Evolutionary conservation across 1,140 invertebrate genomes (phyloP).

Genomic region (Andricus grossulariae): DNA sequence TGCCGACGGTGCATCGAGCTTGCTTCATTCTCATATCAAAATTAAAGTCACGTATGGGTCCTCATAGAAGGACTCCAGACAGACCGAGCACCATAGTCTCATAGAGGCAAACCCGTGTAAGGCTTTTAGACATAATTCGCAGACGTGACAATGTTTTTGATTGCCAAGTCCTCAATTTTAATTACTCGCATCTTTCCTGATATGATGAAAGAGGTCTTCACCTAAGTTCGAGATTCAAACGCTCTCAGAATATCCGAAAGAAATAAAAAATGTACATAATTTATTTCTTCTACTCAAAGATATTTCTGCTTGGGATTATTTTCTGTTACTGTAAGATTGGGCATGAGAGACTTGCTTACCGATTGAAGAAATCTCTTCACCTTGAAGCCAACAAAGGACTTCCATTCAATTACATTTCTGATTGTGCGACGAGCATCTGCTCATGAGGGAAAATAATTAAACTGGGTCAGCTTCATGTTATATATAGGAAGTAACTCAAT

Average conservation of each 20-base stretch:
- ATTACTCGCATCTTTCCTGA: neutral
- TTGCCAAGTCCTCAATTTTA: constrained; percentile 14
- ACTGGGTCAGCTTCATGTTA: neutral
- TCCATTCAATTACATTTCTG: constrained; percentile 18
- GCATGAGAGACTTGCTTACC: neutral
- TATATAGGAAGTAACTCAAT: neutral
- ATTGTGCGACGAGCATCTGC: constrained; percentile 1
- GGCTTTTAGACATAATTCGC: constrained; percentile 47
- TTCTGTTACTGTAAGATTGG: neutral
- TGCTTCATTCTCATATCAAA: constrained; percentile 54
- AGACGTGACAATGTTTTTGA: constrained; percentile 22
- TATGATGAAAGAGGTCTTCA: neutral
- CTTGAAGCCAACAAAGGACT: constrained; percentile 3
- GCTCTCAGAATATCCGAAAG: too few relatives aligned
- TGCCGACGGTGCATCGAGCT: constrained; percentile 42
- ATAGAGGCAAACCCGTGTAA: constrained; percentile 46
- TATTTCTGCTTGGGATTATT: neutral
- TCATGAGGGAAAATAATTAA: neutral
- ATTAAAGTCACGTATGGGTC: constrained; percentile 62
- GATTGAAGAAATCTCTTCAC: constrained; percentile 5
- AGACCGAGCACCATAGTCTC: constrained; percentile 44
- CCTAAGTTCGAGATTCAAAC: too few relatives aligned
- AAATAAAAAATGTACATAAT: too few relatives aligned
- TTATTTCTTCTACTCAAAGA: too few relatives aligned
- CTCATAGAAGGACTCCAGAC: constrained; percentile 55